Base-by-base conservation (phyloP, 2,888 invertebrate species). In the Nephrocerus scutellatus region DNA sequence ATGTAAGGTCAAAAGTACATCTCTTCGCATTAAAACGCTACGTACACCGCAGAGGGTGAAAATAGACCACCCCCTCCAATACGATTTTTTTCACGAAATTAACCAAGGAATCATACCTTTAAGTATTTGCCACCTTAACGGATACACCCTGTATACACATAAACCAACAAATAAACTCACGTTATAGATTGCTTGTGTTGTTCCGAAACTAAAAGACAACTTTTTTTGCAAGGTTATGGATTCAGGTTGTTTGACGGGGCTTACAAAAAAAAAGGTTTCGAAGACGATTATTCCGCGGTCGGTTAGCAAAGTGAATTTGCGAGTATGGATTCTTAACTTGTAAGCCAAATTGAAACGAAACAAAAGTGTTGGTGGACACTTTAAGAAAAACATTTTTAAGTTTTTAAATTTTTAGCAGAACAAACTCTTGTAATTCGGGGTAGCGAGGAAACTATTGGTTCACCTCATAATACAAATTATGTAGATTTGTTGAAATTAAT, bases 391-490 rank as follows among this genome's bases (percentile, higher is more conserved):
- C 16, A 25, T n/a, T 5, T 26, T 28, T 24, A 18, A 23, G 33
- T 32, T 9, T 15, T 33, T 14, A 10, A 8, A 24, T 31, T n/a
- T 33, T 39, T 34, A 24, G 39, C 33, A 16, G 33, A 32, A 26
- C 39, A 33, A 36, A 30, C 30, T 5, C 25, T 40, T 14, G 29
- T 29, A 6, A 34, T 34, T 34, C 19, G 28, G 20, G 39, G 33
- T 20, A 28, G 25, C 13, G 28, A n/a, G n/a, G n/a, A n/a, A n/a
- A n/a, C n/a, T n/a, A n/a, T n/a, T n/a, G n/a, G n/a, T n/a, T n/a
- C n/a, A n/a, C n/a, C n/a, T n/a, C n/a, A n/a, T n/a, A n/a, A n/a
- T n/a, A n/a, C n/a, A n/a, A n/a, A n/a, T n/a, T n/a, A n/a, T n/a
- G n/a, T n/a, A n/a, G n/a, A n/a, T n/a, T n/a, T n/a, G n/a, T n/a